Evolutionary conservation across 2,797 vertebrate species (phyloP).

Genomic region (Silurus lanzhouensis): DNA sequence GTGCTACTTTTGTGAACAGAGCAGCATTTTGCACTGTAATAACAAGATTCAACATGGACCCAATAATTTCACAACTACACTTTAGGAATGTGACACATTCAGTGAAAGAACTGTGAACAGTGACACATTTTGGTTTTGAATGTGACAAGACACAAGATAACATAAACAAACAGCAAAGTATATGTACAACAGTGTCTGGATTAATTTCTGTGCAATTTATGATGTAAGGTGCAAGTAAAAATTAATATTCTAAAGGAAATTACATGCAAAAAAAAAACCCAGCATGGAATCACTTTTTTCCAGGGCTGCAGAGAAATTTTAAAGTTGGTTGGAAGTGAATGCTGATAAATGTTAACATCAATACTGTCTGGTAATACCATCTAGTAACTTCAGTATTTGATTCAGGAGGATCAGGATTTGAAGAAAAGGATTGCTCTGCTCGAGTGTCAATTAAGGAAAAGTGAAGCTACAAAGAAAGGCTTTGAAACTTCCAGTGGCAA

Average conservation of each 20-base stretch:
- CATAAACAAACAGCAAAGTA: background rate
- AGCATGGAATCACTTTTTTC: background rate
- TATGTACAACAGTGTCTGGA: background rate
- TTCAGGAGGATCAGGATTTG: constrained; percentile 84
- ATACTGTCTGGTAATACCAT: background rate
- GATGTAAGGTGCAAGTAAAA: background rate
- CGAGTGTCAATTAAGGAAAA: constrained; percentile 90
- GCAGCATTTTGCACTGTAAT: background rate
- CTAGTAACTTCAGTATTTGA: background rate
- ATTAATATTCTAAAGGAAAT: background rate
- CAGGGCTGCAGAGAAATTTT: background rate
- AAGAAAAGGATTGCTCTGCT: constrained; percentile 84
- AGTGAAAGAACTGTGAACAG: background rate
- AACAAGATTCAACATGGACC: background rate
- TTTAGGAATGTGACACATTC: too few species aligned
- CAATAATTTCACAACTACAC: too few species aligned
- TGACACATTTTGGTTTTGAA: background rate
- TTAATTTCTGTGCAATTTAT: background rate
- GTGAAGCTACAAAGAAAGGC: constrained; percentile 80
- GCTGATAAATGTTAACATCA: background rate
- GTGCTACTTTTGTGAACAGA: background rate
- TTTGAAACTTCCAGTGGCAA: constrained; percentile 87
- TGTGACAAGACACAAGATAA: background rate
- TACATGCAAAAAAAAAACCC: background rate
- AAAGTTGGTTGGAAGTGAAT: background rate